Evolutionary conservation across 2,113 vertebrate genomes (phyloP).

Genomic region (Coptodon bakossiorum): DNA sequence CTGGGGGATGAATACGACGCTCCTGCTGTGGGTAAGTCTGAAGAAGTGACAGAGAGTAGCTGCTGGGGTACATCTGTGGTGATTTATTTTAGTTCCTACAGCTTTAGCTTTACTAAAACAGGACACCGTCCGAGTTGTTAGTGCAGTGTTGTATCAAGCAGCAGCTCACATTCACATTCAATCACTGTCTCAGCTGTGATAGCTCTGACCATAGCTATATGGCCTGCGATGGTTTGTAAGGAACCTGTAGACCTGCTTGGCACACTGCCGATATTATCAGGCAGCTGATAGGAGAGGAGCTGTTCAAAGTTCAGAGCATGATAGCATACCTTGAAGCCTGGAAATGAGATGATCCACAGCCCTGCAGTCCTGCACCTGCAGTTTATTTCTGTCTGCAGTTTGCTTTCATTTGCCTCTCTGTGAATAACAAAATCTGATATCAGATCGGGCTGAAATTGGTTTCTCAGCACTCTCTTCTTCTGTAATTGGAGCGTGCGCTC

Average conservation of each 20-base stretch:
- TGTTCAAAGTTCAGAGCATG: slow-evolving; percentile 7
- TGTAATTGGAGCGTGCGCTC: neutral
- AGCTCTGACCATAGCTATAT: neutral
- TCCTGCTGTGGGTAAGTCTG: slow-evolving; percentile 82
- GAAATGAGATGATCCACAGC: neutral
- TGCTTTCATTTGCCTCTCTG: neutral
- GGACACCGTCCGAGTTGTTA: neutral
- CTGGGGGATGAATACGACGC: slow-evolving; percentile 97
- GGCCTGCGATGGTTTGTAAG: neutral
- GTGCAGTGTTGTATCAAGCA: neutral
- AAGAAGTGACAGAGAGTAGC: neutral
- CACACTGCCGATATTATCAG: slow-evolving; percentile 15
- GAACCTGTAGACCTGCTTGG: neutral
- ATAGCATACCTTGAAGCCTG: neutral
- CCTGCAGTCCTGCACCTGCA: neutral
- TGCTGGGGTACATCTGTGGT: neutral
- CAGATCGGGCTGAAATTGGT: slow-evolving; percentile 32
- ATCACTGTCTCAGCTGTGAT: neutral
- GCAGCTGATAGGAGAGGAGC: neutral
- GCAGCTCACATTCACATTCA: neutral
- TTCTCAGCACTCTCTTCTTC: neutral
- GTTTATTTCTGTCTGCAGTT: neutral
- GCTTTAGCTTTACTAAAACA: neutral
- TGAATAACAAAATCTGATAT: slow-evolving; percentile 13
- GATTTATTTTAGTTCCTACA: neutral